These are phyloP conservation scores for Muraenolepis orangiensis DNA, from an alignment of 2,797 vertebrate genomes.

Conservation along the genomic window DNA sequence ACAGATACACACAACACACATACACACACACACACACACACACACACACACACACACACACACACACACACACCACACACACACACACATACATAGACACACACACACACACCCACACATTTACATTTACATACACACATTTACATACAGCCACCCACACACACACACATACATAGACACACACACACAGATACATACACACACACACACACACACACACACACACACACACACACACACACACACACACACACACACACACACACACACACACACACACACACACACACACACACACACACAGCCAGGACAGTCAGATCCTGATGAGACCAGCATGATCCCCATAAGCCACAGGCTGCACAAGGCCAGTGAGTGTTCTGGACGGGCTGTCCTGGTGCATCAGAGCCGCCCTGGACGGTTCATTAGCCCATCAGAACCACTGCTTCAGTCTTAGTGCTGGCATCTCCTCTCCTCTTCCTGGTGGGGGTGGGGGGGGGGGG, in stretches of 20 bases:
- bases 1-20: background rate
- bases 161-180: no score
- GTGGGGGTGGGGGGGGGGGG: no score
- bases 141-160: background rate
- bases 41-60: background rate
- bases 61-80: no score
- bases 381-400: no score
- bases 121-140: background rate
- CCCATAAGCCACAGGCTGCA: no score
- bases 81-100: background rate
- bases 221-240: constrained; percentile 3
- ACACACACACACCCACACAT: background rate
- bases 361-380: no score
- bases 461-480: background rate
- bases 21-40: background rate
- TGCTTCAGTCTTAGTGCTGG: no score
- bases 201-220: background rate
- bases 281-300: no score
- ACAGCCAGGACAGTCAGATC: background rate
- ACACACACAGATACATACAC: background rate
- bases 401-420: no score
- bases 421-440: no score
- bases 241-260: background rate
- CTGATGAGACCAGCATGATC: constrained; percentile 14
- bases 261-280: background rate